Evolutionary conservation across 1,140 invertebrate species (phyloP), one percentile per base, ranked within the genome.

Genomic region (Metopolophium dirhodum): DNA sequence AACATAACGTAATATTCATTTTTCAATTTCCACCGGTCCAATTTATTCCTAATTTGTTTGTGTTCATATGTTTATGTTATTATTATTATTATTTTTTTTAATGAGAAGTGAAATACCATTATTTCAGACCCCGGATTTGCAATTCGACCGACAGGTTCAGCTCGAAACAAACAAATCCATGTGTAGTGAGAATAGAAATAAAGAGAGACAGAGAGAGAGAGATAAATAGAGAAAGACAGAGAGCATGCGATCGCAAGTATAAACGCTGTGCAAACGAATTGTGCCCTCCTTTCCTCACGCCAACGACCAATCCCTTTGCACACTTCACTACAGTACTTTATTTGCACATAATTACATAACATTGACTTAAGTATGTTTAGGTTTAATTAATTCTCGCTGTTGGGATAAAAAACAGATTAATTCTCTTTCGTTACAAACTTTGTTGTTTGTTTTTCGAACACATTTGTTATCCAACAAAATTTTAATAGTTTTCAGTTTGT

Each of bases 381-480:
- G 90, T 91, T 91, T 91, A 77, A 91, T 91, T 91, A 77, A 77
- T 91, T 77, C 41, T 91, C 90, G 90, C 68, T 68, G 68, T 68
- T 68, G 37, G 90, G 45, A 68, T 91, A 91, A 91, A 90, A 91
- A 91, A 68, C 90, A 91, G 45, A 91, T 82, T 77, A 77, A 91
- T 82, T 91, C 54, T 77, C 90, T 91, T 77, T 82, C 90, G 57
- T 77, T 91, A 45, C 61, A 30, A 91, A 91, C 54, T 91, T 47
- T 77, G 68, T 47, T 49, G 68, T 77, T 91, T 91, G 11, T 77
- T 82, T 91, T 68, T 68, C 90, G 20, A 91, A 91, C 90, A 91
- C 23, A 57, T 89, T 89, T 57, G 88, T 54, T 41, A 57, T 54
- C 51, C 51, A 49, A 57, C 51, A 37, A 89, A 54, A 37, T 37